Evolutionary conservation across 2,888 invertebrate species (phyloP), one percentile per base, ranked within the genome.

Genomic region (Linnaemya tessellans): DNA sequence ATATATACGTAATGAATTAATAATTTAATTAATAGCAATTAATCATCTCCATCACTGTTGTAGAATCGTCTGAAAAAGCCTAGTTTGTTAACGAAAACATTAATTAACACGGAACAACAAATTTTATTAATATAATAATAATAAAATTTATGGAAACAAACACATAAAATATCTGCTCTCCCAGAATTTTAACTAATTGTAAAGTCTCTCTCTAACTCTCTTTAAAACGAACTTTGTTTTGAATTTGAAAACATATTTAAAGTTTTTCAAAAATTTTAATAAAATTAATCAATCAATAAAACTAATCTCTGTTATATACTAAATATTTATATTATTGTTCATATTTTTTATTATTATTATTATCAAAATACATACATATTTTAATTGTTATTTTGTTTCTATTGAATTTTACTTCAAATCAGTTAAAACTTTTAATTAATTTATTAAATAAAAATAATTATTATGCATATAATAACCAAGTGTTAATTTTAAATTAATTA

Each of bases 201-300:
- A 84, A 86, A 84, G 80, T 85, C 86, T 87, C 87, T 87, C 87
- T 87, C 87, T 84, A 87, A 84, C 87, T 87, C 84, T 87, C 87
- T 84, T 87, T 77, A 74, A 70, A 70, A 73, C 10, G 20, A 80
- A 54, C 18, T 54, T 58, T 60, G 54, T 75, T 67, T 77, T 49
- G 13, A 67, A 71, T 77, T 83, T 75, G 64, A 79, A 79, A 79
- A 75, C 64, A 84, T 80, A 84, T 82, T 84, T 65, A 84, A 86
- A 75, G 82, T 82, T 84, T 87, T 86, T 87, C 80, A 84, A 87
- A 79, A 85, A 70, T 22, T 41, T 74, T 65, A 35, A 68, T 51
- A 77, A 80, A 62, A 60, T 79, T 58, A 68, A 83, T 13, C 54
- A 84, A 79, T 35, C 20, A 71, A 60, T 68, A 75, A 70, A 70